Base-by-base conservation (phyloP, 2,113 vertebrate genomes). In the Pan troglodytes region DNA sequence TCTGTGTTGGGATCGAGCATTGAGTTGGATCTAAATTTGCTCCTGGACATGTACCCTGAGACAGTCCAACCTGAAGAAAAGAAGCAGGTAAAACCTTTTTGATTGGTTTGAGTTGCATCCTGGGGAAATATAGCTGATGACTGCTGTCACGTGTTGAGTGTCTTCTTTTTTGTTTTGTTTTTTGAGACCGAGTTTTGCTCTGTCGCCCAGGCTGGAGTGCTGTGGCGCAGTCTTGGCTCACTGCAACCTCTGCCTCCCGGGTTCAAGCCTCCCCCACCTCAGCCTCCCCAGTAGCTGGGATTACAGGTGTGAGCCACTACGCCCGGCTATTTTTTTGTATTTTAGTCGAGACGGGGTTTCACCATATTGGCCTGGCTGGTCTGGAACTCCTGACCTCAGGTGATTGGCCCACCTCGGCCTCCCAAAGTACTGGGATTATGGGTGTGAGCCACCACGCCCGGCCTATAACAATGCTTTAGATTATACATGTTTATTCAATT, bases 41-140 rank as follows among this genome's bases (percentile, higher is more conserved):
- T 99, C 81, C 97, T 99, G 98, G 78, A 98, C 8, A 93, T 91
- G 75, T 97, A 99, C 23, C 99, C 99, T 3, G 76, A 88, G 61
- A 68, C 96, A 43, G 95, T 98, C 6, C 98, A 88, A 23, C 61
- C 95, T 0, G 87, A 98, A 55, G 99, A 99, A 97, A 30, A 97
- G 22, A 98, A 98, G 96, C 98, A 99, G 99, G 99, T 99, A 93
- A 94, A 96, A 92, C 2, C 87, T 52, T 94, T 80, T 2, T 6
- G 18, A 35, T 55, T 73, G 23, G 32, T 50, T 20, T 0, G 8
- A 12, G 45, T 70, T 13, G 82, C 22, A 61, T 72, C 43, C 52
- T 94, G 83, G 45, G 45, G 35, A 64, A 72, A 55, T 27, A 8
- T 20, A 27, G 27, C 40, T 35, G 18, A 55, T 45, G 20, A 48